A percentile compares a stretch with the other conserved stretches of the same genome.
These are phyloP conservation scores for Chelon labrosus DNA, from an alignment of 2,797 vertebrate genomes.

Conservation along the genomic window DNA sequence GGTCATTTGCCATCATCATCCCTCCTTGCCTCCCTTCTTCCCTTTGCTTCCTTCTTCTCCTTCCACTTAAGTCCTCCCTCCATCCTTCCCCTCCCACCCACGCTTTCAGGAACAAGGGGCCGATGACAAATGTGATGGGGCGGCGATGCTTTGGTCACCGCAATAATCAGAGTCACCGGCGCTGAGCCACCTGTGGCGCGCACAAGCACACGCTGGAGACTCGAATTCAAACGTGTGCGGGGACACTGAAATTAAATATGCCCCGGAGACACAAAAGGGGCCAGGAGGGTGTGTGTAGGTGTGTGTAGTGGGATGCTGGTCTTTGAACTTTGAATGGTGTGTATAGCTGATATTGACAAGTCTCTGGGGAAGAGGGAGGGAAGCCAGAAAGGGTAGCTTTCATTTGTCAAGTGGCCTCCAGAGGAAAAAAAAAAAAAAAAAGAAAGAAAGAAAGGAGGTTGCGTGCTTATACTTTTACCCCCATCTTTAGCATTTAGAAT, in stretches of 20 bases:
- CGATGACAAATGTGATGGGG: constrained; percentile 74
- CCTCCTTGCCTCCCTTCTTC: constrained; percentile 41
- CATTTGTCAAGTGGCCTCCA: constrained; percentile 73
- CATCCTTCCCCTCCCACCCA: constrained; percentile 72
- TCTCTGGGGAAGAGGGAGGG: constrained; percentile 65
- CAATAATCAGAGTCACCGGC: constrained; percentile 74
- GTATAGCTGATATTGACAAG: constrained; percentile 78
- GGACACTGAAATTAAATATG: constrained; percentile 80
- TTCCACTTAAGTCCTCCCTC: constrained; percentile 51
- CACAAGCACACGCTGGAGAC: constrained; percentile 32
- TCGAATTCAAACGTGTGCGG: constrained; percentile 46
- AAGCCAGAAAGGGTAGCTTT: constrained; percentile 61
- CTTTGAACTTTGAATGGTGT: constrained; percentile 78
- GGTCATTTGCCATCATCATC: constrained; percentile 65
- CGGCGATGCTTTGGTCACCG: constrained; percentile 71
- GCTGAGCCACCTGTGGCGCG: constrained; percentile 72
- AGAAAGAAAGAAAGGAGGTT: neutral
- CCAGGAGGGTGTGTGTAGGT: constrained; percentile 69
- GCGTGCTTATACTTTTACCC: neutral
- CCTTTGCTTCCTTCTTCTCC: constrained; percentile 42
- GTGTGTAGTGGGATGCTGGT: constrained; percentile 63
- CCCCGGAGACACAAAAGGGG: constrained; percentile 69
- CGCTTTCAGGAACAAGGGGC: constrained; percentile 70
- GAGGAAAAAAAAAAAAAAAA: constrained; percentile 31
- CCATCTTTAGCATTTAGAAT: neutral